Percentiles rank a stretch among this genome's conserved stretches.
These are phyloP conservation scores for Agrochola macilenta DNA, from an alignment of 2,888 invertebrate species.

Conservation along the genomic window DNA sequence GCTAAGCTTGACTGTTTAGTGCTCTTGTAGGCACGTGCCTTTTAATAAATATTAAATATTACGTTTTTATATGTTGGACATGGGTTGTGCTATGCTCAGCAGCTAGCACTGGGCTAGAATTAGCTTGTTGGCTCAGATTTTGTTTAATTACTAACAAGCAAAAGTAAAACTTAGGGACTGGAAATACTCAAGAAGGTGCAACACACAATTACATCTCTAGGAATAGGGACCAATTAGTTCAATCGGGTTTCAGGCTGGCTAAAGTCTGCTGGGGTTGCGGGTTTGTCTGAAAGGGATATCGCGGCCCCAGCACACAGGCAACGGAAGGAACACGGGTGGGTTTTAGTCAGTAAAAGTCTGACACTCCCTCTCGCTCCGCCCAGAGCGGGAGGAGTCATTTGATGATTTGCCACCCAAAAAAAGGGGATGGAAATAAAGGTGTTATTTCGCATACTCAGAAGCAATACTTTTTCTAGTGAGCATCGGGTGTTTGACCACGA, in stretches of 20 bases:
- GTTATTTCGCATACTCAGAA: neutral
- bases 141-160: neutral
- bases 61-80: conserved; percentile 22
- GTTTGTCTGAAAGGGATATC: too few relatives aligned
- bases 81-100: neutral
- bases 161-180: neutral
- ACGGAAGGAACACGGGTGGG: too few relatives aligned
- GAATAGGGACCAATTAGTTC: too few relatives aligned
- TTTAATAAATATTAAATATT: conserved; percentile 47
- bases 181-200: too few relatives aligned
- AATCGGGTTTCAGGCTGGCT: too few relatives aligned
- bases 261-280: too few relatives aligned
- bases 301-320: too few relatives aligned
- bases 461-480: neutral
- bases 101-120: neutral
- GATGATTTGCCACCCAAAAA: too few relatives aligned
- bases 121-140: neutral
- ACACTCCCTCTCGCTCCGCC: too few relatives aligned
- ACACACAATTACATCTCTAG: too few relatives aligned
- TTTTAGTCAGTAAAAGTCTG: too few relatives aligned
- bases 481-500: neutral
- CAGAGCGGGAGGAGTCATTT: too few relatives aligned
- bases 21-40: neutral
- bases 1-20: conserved; percentile 27
- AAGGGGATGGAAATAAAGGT: neutral